Evolutionary conservation across 2,888 invertebrate species (phyloP).

Genomic region (Spisula solida): DNA sequence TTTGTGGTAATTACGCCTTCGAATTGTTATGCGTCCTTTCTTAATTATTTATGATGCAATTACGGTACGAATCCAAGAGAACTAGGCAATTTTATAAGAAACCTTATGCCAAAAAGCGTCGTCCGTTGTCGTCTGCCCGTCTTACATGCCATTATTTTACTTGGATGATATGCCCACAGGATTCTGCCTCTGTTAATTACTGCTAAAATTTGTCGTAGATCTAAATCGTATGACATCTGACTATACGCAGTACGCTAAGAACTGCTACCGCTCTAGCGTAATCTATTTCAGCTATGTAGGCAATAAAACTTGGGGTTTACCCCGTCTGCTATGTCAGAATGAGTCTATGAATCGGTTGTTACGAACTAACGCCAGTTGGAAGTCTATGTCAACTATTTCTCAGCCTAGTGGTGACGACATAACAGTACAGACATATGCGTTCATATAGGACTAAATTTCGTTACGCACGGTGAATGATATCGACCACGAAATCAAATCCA

Average conservation of each 20-base stretch:
- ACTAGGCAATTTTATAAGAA: background rate
- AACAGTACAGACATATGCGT: no score
- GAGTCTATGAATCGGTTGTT: no score
- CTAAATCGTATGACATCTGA: background rate
- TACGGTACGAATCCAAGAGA: background rate
- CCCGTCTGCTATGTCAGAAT: no score
- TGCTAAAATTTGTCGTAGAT: background rate
- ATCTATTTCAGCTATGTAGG: no score
- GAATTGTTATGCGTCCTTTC: constrained; percentile 2
- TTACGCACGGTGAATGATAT: no score
- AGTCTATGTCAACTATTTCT: no score
- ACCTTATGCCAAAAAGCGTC: background rate
- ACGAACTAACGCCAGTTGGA: no score
- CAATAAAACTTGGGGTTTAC: no score
- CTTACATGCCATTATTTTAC: background rate
- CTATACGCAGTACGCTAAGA: background rate
- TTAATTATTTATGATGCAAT: constrained; percentile 25
- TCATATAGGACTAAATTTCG: no score
- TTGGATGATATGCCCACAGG: background rate
- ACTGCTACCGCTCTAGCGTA: background rate
- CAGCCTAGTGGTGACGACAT: no score
- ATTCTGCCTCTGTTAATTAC: background rate
- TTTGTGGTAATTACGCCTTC: background rate
- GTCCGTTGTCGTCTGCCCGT: background rate
- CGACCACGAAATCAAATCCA: no score